phyloP scores from a whole-genome alignment of 2,113 vertebrate species.

The Chloebia gouldiae region DNA sequence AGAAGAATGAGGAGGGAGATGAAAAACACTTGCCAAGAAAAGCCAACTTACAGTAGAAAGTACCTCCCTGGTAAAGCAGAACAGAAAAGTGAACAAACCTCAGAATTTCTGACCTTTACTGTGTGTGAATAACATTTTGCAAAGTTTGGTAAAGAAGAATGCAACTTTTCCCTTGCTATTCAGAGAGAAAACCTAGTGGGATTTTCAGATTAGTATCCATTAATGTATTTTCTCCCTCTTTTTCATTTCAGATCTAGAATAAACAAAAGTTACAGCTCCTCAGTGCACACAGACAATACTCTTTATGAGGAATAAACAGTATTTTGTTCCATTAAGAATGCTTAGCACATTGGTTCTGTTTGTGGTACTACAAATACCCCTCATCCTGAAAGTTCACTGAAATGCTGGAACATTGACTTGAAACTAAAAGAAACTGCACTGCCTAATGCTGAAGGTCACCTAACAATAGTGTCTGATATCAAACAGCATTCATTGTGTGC shows the following conservation, averaged over 20 bases:
- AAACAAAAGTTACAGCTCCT: not conserved
- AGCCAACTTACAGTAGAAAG: not conserved
- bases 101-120: not conserved
- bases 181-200: not conserved
- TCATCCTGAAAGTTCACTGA: not conserved
- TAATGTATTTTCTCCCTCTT: not conserved
- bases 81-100: not conserved
- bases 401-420: not conserved
- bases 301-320: not conserved
- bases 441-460: not conserved
- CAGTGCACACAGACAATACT: not conserved
- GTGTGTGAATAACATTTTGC: not conserved
- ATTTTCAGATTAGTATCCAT: not conserved
- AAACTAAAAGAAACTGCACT: not conserved
- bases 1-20: not conserved
- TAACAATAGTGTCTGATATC: not conserved
- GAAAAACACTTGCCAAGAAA: not conserved
- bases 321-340: not conserved
- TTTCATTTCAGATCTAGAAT: not conserved
- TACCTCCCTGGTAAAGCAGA: not conserved
- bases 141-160: not conserved
- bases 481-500: too few species aligned
- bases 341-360: not conserved
- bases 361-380: not conserved
- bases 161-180: not conserved